Conservation (phyloP, 2,113 vertebrate species). For the Anas platyrhynchos region DNA sequence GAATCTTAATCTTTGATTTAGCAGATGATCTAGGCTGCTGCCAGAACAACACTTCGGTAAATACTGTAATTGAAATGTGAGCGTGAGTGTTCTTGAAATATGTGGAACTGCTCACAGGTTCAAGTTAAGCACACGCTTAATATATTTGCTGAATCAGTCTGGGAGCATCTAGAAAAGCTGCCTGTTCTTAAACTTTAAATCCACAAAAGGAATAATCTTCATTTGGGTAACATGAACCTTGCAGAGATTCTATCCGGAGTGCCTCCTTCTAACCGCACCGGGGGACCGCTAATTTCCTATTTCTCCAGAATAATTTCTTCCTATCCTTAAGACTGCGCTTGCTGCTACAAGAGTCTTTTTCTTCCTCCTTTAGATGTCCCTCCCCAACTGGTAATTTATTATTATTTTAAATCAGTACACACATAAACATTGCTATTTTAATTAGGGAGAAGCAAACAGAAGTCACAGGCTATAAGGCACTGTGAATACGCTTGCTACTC, state of each 20-base stretch:
- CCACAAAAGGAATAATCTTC: neutral
- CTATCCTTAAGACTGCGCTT: neutral
- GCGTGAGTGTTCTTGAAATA: neutral
- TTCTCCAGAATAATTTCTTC: conserved; percentile 14
- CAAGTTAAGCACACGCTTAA: neutral
- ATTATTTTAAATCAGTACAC: conserved; percentile 73
- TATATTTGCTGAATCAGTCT: neutral
- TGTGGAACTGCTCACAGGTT: neutral
- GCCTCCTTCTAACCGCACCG: neutral
- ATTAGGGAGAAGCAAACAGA: conserved; percentile 83
- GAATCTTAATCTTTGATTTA: conserved; percentile 19
- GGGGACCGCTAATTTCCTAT: neutral
- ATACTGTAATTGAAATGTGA: neutral
- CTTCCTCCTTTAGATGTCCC: conserved; percentile 14
- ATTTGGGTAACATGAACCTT: neutral
- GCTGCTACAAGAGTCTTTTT: neutral
- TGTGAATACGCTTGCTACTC: conserved; percentile 65
- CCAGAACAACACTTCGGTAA: neutral
- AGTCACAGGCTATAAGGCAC: conserved; percentile 77
- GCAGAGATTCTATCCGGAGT: neutral
- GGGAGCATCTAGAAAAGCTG: neutral
- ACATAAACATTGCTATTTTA: conserved; percentile 81
- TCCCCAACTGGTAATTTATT: conserved; percentile 70
- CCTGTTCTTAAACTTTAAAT: neutral
- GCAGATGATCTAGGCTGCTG: neutral